phyloP scores from a whole-genome alignment of 2,113 vertebrate genomes.

The Solea senegalensis region DNA sequence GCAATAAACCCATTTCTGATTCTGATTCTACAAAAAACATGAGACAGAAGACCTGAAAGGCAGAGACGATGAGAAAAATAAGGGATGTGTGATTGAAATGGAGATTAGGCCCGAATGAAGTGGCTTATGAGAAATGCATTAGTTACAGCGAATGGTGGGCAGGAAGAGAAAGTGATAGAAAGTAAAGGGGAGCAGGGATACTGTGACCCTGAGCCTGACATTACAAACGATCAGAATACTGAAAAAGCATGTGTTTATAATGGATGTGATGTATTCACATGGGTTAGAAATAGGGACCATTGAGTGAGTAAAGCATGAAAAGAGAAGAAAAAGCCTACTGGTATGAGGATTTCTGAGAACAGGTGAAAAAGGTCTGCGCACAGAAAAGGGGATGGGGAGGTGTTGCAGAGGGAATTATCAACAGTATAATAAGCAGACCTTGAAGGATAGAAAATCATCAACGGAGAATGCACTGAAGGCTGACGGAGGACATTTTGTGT shows the following conservation, averaged over 20 bases:
- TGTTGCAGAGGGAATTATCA: neutral
- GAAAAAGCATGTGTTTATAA: neutral
- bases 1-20: too few relatives aligned
- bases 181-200: neutral
- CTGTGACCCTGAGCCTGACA: neutral
- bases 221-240: neutral
- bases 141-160: conserved; percentile 1
- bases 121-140: conserved; percentile 11
- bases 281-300: conserved; percentile 1
- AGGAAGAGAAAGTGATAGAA: neutral
- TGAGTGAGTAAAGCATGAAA: neutral
- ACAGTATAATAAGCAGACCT: conserved; percentile 17
- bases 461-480: neutral
- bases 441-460: neutral
- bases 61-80: neutral
- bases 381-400: neutral
- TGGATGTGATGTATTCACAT: neutral
- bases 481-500: neutral
- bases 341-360: neutral
- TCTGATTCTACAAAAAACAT: neutral
- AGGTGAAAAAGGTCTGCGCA: neutral
- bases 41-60: neutral
- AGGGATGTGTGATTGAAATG: neutral
- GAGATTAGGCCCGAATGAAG: neutral
- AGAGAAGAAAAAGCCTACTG: neutral